These are phyloP conservation scores for Dasypogon diadema DNA, from an alignment of 2,888 invertebrate species.

Conservation along the genomic window DNA sequence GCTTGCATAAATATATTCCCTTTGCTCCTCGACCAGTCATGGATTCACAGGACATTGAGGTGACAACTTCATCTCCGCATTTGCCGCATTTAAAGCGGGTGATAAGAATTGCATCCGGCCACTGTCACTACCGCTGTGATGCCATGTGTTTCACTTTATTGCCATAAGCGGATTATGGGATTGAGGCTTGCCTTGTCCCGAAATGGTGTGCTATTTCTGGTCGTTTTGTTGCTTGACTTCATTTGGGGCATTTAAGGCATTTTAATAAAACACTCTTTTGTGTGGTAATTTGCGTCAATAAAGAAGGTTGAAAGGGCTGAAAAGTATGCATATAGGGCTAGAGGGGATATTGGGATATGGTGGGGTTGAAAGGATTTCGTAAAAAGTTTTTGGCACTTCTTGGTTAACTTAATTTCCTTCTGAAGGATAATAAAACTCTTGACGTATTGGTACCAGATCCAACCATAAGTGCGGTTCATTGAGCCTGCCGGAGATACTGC, in stretches of 20 bases:
- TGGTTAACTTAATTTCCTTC: too few relatives aligned
- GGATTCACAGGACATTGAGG: conserved; percentile 22
- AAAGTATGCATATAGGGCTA: too few relatives aligned
- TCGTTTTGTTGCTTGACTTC: conserved; percentile 6
- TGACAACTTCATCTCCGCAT: conserved; percentile 31
- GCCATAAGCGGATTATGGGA: conserved; percentile 26
- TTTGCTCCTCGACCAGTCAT: background rate
- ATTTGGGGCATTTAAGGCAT: conserved; percentile 11
- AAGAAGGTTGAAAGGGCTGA: background rate
- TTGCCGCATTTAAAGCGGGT: conserved; percentile 6
- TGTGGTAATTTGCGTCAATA: background rate
- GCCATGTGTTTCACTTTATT: conserved; percentile 30
- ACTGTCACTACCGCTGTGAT: background rate
- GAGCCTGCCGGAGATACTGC: too few relatives aligned
- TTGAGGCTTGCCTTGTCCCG: conserved; percentile 6
- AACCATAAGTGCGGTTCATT: too few relatives aligned
- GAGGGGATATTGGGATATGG: too few relatives aligned
- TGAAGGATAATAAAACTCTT: too few relatives aligned
- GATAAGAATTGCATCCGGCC: conserved; percentile 33
- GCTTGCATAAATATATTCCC: background rate
- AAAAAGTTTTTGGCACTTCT: too few relatives aligned
- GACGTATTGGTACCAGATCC: too few relatives aligned
- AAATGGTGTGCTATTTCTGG: background rate
- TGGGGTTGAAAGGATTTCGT: too few relatives aligned
- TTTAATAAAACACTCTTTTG: background rate